Conservation (phyloP, 2,888 invertebrate genomes). For the Thymelicus acteon region DNA sequence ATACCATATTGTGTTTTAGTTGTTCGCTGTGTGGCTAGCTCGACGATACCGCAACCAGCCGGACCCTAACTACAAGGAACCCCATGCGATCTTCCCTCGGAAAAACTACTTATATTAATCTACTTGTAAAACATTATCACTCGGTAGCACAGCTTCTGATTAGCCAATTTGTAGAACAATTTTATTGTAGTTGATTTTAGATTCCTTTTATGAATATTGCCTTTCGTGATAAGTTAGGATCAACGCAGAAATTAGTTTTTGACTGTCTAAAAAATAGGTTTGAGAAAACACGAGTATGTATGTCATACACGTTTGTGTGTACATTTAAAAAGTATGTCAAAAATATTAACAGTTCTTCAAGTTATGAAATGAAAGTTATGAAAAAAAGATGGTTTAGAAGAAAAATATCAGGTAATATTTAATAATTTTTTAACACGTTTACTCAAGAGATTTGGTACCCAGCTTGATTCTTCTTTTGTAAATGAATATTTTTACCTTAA, state of each 20-base stretch:
- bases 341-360: no score
- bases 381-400: background rate
- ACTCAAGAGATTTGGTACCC: background rate
- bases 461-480: background rate
- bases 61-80: conserved; percentile 89
- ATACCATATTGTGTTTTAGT: conserved; percentile 80
- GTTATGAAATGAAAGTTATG: no score
- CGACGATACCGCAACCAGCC: conserved; percentile 92
- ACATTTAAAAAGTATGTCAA: no score
- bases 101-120: conserved; percentile 81
- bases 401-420: background rate
- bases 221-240: background rate
- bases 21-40: conserved; percentile 92
- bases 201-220: background rate
- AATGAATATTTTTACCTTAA: background rate
- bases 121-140: conserved; percentile 1
- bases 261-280: no score
- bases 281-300: no score
- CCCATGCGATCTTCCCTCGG: conserved; percentile 89
- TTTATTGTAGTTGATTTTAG: conserved; percentile 12
- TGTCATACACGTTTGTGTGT: no score
- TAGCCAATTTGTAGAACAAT: conserved; percentile 29
- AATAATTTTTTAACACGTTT: background rate
- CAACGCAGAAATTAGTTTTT: background rate
- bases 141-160: background rate